Evolutionary conservation across 2,888 invertebrate genomes (phyloP), one percentile per base, ranked within the genome.

Genomic region (Cryptocephalus moraei): DNA sequence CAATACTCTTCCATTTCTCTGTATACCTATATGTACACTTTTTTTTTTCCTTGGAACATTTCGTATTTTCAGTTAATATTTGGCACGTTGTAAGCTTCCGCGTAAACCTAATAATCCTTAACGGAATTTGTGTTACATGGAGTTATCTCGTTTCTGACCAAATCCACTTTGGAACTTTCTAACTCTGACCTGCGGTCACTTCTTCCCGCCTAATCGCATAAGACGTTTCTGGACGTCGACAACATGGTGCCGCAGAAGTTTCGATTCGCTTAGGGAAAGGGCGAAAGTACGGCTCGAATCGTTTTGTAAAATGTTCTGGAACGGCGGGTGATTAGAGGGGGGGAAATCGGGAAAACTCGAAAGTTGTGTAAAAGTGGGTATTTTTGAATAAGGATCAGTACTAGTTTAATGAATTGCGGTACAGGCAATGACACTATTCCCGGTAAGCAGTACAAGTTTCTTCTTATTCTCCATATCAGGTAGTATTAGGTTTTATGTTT

Each of bases 11-110:
- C 22, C 67, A 68, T 68, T 68, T 68, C 67, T 66, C 57, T 62
- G 69, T 67, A 68, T 69, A 69, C 65, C 68, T 65, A 67, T 66
- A 69, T 70, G 67, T 68, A 66, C 68, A 69, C 69, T 69, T 69
- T 68, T 67, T 68, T 61, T 60, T 60, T 59, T 57, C 50, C 57
- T 65, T 67, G 67, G 66, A 59, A 60, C 57, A 66, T 68, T 66
- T 67, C 51, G 57, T 36, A 51, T 51, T 53, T 55, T 48, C 45
- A 51, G 51, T 53, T 53, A 47, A 50, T 51, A 51, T 55, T 49
- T 51, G 51, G 49, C 51, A 51, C 50, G 49, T 51, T 49, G 55
- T 53, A 53, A 58, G 57, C 57, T 55, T 53, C 57, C 51, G 22
- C 51, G 53, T 43, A 59, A 65, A 66, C 59, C 58, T 60, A 63